Base-by-base conservation (phyloP, 2,113 vertebrate species). In the Campylorhamphus procurvoides region DNA sequence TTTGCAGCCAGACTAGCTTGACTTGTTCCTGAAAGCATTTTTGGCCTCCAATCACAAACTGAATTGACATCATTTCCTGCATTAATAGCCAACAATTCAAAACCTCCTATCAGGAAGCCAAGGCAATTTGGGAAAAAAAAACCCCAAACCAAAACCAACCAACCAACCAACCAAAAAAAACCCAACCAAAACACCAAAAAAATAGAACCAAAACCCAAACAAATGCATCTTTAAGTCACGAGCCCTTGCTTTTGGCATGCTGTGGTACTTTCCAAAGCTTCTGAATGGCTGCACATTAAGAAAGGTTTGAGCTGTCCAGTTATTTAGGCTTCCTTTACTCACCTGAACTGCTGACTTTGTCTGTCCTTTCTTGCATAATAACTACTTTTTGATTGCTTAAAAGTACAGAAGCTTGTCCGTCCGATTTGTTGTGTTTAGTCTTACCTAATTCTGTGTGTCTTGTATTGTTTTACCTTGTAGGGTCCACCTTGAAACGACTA, bases 401-500 rank as follows among this genome's bases (percentile, higher is more conserved):
- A 98, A 97, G 79, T 98, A 96, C 98, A 98, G 98, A 98, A 98
- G 98, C 97, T 98, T 98, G 97, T 98, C 98, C 98, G 82, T 96
- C 97, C 82, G 91, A 96, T 93, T 77, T 97, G 95, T 98, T 97
- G 97, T 97, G 97, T 98, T 96, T 96, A 96, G 98, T 98, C 98
- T 98, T 96, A 97, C 98, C 98, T 99, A 99, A 99, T 98, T 98
- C 97, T 99, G 96, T 99, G 64, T 99, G 98, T 99, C 98, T 99
- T 99, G 98, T 99, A 98, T 99, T 98, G 97, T 99, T 98, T 98
- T 99, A 98, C 99, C 98, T 98, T 98, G 98, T 99, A 99, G 99
- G 99, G 99, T 99, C 99, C 98, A 99, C 99, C 98, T 98, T 99
- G 99, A 99, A 99, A 99, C 99, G 99, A 98, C 99, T 99, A 98